Evolutionary conservation across 2,888 invertebrate genomes (phyloP), one percentile per base, ranked within the genome.

Genomic region (Caenorhabditis afra): DNA sequence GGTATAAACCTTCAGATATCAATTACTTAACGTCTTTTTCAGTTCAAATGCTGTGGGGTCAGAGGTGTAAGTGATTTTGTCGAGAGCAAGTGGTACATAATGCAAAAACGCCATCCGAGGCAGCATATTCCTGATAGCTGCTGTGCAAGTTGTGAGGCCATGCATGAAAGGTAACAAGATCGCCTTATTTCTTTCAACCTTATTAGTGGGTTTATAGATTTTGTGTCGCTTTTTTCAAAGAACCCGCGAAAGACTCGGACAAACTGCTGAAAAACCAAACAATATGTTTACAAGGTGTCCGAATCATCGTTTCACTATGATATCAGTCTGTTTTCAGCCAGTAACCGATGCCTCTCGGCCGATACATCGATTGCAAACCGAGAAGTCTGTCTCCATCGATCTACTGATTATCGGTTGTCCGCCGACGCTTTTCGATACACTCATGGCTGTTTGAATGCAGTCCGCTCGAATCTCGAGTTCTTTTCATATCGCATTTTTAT

Each of bases 71-170:
- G 53, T 3, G 75, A 76, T 45, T 80, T 62, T 47, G 61, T 76
- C 3, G 61, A 76, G 14, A 80, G 80, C 37, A 66, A 70, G 35
- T 75, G 75, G 81, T 78, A 44, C 52, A 37, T 20, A 11, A 67
- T 45, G 29, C 77, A 75, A 39, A 68, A 57, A 22, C 39, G 53
- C 35, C 66, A 64, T 52, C 79, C 81, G 20, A 52, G 73, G 22
- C 55, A 49, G 18, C 14, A 73, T 49, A 59, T 79, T 35, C 81
- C 81, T 12, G 71, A 71, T 11, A 75, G 75, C 37, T 81, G 81
- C 39, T 81, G 81, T 55, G 77, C 81, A 1, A 76, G 65, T 50
- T 81, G 81, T 71, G 62, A 58, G n/a, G 44, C 71, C n/a, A 79
- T 81, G 62, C 81, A 81, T 62, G 78, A 75, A 18, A 71, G 45